phyloP scores from a whole-genome alignment of 2,797 vertebrate species.

The Bucorvus abyssinicus region DNA sequence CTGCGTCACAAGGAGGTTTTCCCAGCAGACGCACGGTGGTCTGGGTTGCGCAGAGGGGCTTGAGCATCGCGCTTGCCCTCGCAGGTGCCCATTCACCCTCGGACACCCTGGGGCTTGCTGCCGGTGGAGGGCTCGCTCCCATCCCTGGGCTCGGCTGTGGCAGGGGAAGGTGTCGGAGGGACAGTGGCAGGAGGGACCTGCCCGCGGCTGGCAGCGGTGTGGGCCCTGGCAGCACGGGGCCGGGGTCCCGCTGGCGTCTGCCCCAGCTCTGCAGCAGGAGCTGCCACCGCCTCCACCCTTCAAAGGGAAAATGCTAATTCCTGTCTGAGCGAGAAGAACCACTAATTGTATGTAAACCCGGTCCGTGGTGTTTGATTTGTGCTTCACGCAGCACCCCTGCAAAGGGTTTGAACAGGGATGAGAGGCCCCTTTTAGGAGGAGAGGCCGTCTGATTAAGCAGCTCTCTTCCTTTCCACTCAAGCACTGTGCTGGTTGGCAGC shows the following conservation, averaged over 20 bases:
- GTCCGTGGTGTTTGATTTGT: neutral
- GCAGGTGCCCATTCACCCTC: fast-evolving
- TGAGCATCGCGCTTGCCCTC: fast-evolving
- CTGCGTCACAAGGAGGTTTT: neutral
- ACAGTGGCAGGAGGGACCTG: neutral
- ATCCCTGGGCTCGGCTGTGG: fast-evolving
- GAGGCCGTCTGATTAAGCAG: neutral
- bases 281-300: neutral
- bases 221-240: neutral
- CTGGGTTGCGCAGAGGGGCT: neutral
- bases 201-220: neutral
- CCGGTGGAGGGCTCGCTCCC: fast-evolving
- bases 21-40: neutral
- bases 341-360: neutral
- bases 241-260: fast-evolving
- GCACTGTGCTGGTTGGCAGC: neutral
- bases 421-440: neutral
- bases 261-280: neutral
- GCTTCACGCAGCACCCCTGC: neutral
- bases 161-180: fast-evolving
- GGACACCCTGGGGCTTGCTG: neutral
- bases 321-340: neutral
- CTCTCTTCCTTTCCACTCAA: neutral
- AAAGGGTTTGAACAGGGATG: neutral
- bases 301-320: neutral